Conservation (phyloP, 64 coral and sea anemone genomes). For the Stichodactyla mertensii region DNA sequence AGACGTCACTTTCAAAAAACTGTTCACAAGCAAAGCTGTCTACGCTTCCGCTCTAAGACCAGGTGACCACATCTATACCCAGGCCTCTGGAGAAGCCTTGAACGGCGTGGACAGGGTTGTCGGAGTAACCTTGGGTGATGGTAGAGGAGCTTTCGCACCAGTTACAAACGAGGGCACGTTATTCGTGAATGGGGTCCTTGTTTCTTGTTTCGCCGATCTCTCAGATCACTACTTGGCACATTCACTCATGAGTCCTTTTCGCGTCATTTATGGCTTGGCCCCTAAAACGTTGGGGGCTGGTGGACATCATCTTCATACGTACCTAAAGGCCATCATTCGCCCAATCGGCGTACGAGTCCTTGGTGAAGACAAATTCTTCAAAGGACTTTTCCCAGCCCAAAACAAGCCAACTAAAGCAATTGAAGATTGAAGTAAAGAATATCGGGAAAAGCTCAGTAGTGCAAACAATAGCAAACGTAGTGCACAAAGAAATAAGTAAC, state of each 20-base stretch:
- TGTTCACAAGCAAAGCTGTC: background rate
- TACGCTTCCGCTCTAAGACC: slow-evolving; percentile 38
- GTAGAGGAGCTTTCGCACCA: slow-evolving; percentile 47
- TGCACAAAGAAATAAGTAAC: background rate
- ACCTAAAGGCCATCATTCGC: slow-evolving; percentile 33
- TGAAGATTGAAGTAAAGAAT: background rate
- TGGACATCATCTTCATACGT: slow-evolving; percentile 36
- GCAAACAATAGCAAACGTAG: background rate
- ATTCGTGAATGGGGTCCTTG: slow-evolving; percentile 43
- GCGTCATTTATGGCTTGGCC: slow-evolving; percentile 32
- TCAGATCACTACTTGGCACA: slow-evolving; percentile 54
- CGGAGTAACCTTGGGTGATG: slow-evolving; percentile 22
- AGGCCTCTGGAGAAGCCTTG: background rate
- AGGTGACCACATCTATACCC: slow-evolving; percentile 28
- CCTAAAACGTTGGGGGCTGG: slow-evolving; percentile 33
- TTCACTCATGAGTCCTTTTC: slow-evolving; percentile 46
- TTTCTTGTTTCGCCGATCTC: slow-evolving; percentile 61
- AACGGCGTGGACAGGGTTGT: background rate
- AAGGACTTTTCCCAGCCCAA: background rate
- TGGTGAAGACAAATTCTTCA: slow-evolving; percentile 51
- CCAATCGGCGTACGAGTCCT: slow-evolving; percentile 31
- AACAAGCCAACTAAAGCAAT: background rate
- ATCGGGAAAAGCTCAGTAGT: background rate
- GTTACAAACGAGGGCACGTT: slow-evolving; percentile 59
- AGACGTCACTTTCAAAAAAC: background rate